phyloP scores from a whole-genome alignment of 2,888 invertebrate genomes.

The Tigriopus californicus region DNA sequence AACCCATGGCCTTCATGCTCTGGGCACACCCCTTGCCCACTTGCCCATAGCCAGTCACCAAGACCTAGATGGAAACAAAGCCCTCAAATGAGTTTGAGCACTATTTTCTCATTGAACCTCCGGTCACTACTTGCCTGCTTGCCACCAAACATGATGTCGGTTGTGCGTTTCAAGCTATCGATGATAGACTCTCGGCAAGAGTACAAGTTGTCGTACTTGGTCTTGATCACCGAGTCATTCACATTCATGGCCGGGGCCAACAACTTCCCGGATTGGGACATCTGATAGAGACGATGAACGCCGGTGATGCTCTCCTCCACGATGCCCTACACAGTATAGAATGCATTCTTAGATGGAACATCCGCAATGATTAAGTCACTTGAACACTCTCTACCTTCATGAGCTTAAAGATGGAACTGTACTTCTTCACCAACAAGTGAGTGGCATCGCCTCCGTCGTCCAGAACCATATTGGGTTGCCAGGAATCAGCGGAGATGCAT shows the following conservation, averaged over 20 bases:
- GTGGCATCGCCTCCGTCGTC: conserved; percentile 96
- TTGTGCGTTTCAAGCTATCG: conserved; percentile 67
- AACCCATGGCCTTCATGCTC: conserved; percentile 79
- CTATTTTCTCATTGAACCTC: neutral
- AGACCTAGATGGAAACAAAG: conserved; percentile 23
- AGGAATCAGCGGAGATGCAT: conserved; percentile 71
- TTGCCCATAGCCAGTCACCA: conserved; percentile 90
- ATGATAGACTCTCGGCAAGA: conserved; percentile 81
- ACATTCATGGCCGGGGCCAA: conserved; percentile 96
- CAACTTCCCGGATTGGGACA: conserved; percentile 80
- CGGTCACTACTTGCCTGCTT: conserved; percentile 49
- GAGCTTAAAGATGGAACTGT: conserved; percentile 75
- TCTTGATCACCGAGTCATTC: conserved; percentile 93
- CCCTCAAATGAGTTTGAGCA: neutral
- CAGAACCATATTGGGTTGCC: conserved; percentile 95
- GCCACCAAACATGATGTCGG: conserved; percentile 93
- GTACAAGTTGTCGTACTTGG: conserved; percentile 91
- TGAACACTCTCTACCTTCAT: too few relatives aligned
- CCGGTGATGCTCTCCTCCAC: conserved; percentile 96
- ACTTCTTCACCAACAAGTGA: conserved; percentile 86
- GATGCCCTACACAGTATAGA: conserved; percentile 46
- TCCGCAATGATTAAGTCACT: too few relatives aligned
- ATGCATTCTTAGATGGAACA: too few relatives aligned
- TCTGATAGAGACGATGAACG: conserved; percentile 86
- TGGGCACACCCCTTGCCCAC: conserved; percentile 94